These are phyloP conservation scores for Penaeus vannamei DNA, from an alignment of 1,140 invertebrate genomes.

Conservation along the genomic window DNA sequence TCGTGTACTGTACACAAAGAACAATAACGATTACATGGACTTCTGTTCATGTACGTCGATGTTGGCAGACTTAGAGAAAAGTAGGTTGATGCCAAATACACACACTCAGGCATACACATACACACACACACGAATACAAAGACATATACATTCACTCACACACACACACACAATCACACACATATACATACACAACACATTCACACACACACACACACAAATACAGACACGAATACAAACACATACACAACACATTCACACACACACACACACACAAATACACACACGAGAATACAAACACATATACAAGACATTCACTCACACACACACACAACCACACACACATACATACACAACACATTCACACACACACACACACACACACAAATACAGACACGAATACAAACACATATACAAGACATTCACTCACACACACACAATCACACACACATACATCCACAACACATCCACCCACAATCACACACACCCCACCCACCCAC, in stretches of 20 bases:
- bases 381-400: background rate
- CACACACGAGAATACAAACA: background rate
- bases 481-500: background rate
- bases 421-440: background rate
- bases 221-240: background rate
- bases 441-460: no score
- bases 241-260: background rate
- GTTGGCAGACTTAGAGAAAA: no score
- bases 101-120: background rate
- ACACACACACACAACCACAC: no score
- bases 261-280: background rate
- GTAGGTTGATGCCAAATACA: background rate
- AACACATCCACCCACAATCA: background rate
- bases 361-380: background rate
- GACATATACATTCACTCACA: background rate
- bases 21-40: no score
- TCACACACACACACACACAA: background rate
- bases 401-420: background rate
- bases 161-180: constrained; percentile 16
- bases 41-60: no score
- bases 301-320: no score
- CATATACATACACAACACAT: background rate
- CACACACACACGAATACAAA: background rate
- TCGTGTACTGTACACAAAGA: no score
- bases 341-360: background rate